Evolutionary conservation across 2,113 vertebrate genomes (phyloP).

Genomic region (Pollimyrus isidori): DNA sequence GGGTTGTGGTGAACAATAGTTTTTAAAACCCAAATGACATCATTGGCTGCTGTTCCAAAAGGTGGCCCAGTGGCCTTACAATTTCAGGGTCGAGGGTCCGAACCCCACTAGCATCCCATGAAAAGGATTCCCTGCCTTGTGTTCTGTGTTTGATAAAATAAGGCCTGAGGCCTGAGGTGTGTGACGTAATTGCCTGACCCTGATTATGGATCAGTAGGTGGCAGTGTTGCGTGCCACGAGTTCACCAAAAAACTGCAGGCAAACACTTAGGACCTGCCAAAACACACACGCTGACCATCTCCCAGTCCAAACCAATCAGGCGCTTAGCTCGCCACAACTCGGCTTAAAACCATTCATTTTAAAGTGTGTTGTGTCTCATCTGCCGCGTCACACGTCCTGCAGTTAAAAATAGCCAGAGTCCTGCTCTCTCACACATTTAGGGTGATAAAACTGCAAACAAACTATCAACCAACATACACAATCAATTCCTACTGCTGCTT

Average conservation of each 20-base stretch:
- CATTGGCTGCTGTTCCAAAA: background rate
- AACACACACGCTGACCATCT: background rate
- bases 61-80: background rate
- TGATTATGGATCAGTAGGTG: slow-evolving; percentile 3
- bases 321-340: background rate
- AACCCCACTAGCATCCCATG: background rate
- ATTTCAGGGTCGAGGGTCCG: background rate
- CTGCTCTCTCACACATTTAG: background rate
- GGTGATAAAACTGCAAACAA: background rate
- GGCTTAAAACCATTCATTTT: background rate
- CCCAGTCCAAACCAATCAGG: background rate
- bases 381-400: background rate
- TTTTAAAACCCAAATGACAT: background rate
- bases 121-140: background rate
- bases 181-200: background rate
- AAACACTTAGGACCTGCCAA: background rate
- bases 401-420: background rate
- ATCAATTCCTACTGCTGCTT: background rate
- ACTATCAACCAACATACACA: background rate
- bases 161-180: background rate
- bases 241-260: background rate
- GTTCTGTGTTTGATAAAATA: background rate
- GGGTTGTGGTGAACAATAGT: background rate
- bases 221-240: background rate
- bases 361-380: background rate